Evolutionary conservation across 2,113 vertebrate species (phyloP), one percentile per base, ranked within the genome.

Genomic region (Peromyscus maniculatus): DNA sequence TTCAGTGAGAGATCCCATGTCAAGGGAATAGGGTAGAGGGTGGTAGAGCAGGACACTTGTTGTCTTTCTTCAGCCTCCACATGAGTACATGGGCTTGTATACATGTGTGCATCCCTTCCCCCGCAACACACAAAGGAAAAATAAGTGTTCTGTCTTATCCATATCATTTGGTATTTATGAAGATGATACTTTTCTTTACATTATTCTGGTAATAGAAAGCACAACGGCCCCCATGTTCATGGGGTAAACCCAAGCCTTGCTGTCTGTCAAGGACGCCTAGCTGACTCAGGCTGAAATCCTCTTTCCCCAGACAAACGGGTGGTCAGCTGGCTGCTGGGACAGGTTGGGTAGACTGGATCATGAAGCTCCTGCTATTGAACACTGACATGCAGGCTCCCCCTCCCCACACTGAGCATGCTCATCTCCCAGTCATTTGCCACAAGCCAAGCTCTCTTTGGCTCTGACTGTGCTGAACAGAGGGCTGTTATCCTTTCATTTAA

Each of bases 131-230:
- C 52, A 82, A 36, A 84, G 13, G n/a, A 28, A 94, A 66, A 91
- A 83, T 64, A 82, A 15, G 74, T 83, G 13, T 95, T 93, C 78
- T 69, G 71, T 88, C 87, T 90, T 93, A 87, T 87, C 79, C 55
- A 0, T 97, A 79, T 24, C 28, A 36, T 80, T 87, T 93, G 72
- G 21, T 43, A 43, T 87, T 87, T 90, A 84, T 94, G 39, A 94
- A 91, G 87, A 90, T 31, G 11, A 90, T 75, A 3, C 55, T 80
- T 91, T 95, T 96, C 82, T 91, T 89, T 94, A 31, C 24, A n/a
- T 52, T 82, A 74, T 59, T 46, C n/a, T 66, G 28, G 83, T 94
- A 69, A 39, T 46, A 66, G n/a, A 64, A 67, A n/a, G 7, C 62
- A 10, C 84, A 57, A 43, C 13, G 80, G 46, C 59, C 46, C 46